These are phyloP conservation scores for Galemys pyrenaicus DNA, from an alignment of 2,113 vertebrate genomes.

Conservation along the genomic window DNA sequence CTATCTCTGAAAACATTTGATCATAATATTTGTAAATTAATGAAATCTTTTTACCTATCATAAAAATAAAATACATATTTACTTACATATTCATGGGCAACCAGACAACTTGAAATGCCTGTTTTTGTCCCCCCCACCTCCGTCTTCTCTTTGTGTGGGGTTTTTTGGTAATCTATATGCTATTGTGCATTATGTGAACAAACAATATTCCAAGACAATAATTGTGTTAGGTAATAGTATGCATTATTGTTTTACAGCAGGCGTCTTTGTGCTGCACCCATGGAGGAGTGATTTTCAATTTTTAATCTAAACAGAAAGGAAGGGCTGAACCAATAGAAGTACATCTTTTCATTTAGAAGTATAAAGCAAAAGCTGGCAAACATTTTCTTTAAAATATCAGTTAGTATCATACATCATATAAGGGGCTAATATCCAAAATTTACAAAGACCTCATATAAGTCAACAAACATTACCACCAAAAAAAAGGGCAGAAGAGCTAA, in stretches of 20 bases:
- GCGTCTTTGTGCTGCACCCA: not conserved
- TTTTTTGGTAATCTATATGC: not conserved
- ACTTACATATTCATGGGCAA: not conserved
- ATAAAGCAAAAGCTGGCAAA: not conserved
- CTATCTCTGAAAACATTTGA: constrained; percentile 23
- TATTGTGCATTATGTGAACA: not conserved
- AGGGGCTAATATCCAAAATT: no score
- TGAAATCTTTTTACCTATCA: not conserved
- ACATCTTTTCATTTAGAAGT: not conserved
- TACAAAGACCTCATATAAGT: no score
- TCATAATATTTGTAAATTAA: constrained; percentile 8
- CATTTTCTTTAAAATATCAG: not conserved
- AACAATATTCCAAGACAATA: not conserved
- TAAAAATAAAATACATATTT: constrained; percentile 32
- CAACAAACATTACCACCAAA: no score
- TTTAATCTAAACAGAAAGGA: not conserved
- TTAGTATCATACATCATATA: not conserved
- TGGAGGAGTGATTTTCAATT: not conserved
- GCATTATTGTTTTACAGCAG: not conserved
- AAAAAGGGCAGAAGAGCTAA: no score
- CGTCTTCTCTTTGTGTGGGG: not conserved
- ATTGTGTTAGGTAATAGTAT: not conserved
- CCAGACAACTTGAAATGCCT: not conserved
- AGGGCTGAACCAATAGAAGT: not conserved
- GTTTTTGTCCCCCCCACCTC: not conserved